These are phyloP conservation scores for Stegodyphus mimosarum DNA, from an alignment of 1,140 invertebrate genomes.

Conservation along the genomic window DNA sequence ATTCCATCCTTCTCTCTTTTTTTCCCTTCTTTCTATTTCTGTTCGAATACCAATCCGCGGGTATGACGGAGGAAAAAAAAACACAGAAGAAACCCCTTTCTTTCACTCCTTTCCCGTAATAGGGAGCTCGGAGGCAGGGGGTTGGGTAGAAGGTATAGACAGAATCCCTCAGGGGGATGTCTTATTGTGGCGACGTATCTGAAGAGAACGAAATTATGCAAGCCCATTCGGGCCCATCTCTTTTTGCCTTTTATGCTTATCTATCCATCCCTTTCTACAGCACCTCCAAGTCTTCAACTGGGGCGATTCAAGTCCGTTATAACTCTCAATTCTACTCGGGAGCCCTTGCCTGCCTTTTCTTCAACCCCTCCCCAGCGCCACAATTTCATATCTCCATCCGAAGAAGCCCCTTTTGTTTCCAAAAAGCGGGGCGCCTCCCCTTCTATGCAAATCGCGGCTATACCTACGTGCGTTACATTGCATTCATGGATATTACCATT, in stretches of 20 bases:
- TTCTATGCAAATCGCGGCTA: conserved; percentile 50
- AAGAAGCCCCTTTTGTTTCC: conserved; percentile 12
- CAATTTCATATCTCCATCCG: conserved; percentile 40
- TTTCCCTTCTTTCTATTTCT: background rate
- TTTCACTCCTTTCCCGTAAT: conserved; percentile 3
- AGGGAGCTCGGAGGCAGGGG: background rate
- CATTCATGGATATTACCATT: conserved; percentile 51
- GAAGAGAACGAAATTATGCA: conserved; percentile 56
- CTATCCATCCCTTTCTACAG: background rate
- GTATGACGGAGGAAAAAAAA: background rate
- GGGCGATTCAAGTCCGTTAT: conserved; percentile 41
- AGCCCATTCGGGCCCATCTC: conserved; percentile 33
- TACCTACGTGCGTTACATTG: conserved; percentile 56
- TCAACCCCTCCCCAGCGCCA: background rate
- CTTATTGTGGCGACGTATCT: conserved; percentile 50
- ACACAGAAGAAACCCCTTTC: conserved; percentile 55
- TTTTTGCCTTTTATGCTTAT: conserved; percentile 9
- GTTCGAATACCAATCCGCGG: conserved; percentile 36
- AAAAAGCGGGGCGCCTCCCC: background rate
- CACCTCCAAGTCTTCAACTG: conserved; percentile 22
- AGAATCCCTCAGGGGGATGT: background rate
- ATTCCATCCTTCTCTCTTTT: conserved; percentile 9
- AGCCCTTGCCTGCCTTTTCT: background rate
- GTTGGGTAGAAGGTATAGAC: background rate
- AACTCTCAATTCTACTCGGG: conserved; percentile 40